phyloP scores from a whole-genome alignment of 2,113 vertebrate species.

The Cryptotis parvus region DNA sequence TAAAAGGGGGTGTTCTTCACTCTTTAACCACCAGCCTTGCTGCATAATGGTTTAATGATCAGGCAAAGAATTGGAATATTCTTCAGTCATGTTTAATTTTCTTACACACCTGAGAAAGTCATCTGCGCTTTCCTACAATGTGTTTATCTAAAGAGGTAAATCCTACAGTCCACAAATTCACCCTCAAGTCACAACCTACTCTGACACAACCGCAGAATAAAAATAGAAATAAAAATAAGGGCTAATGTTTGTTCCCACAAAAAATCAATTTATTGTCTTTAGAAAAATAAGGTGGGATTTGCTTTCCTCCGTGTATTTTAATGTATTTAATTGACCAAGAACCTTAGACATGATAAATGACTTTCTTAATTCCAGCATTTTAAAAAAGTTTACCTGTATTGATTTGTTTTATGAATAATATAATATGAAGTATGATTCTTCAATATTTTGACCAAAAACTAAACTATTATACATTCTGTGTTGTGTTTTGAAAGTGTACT shows the following conservation, averaged over 20 bases:
- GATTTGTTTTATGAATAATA: conserved; percentile 51
- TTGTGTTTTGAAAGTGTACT: conserved; percentile 21
- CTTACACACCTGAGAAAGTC: not conserved
- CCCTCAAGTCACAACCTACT: not conserved
- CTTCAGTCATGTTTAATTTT: not conserved
- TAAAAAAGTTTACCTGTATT: conserved; percentile 42
- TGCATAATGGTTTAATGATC: not conserved
- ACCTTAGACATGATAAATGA: not conserved
- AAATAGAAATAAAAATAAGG: not conserved
- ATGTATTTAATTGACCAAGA: conserved; percentile 5
- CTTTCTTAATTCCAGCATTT: conserved; percentile 25
- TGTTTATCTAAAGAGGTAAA: not conserved
- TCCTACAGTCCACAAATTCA: not conserved
- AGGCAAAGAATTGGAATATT: not conserved
- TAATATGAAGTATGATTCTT: conserved; percentile 51
- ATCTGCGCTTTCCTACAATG: not conserved
- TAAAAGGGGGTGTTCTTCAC: not conserved
- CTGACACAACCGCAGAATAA: not conserved
- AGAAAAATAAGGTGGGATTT: not conserved
- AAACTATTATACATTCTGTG: conserved; percentile 21
- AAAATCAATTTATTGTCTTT: not conserved
- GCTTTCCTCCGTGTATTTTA: not conserved
- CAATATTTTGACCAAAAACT: conserved; percentile 45
- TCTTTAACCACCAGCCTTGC: not conserved
- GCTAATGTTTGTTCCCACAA: not conserved